Base-by-base conservation (phyloP, 2,888 invertebrate species). In the Zygaena filipendulae region DNA sequence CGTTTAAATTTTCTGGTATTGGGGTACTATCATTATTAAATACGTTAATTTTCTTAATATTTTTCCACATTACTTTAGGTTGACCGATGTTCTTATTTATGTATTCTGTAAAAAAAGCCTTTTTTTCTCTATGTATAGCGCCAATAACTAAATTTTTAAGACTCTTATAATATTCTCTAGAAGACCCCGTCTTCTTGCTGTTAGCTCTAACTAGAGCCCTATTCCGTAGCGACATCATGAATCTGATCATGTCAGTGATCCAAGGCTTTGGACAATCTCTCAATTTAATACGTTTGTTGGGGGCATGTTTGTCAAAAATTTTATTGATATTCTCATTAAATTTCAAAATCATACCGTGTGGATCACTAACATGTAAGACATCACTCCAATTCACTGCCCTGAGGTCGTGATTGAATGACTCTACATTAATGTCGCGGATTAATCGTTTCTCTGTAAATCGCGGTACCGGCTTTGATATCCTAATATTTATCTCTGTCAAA, bases 211-310 rank as follows among this genome's bases (percentile, higher is more conserved):
- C n/a, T n/a, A 31, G 13, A 0, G 39, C 40, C 3, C 25, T 25
- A 23, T 42, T 31, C 3, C 36, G 23, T 13, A 39, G 14, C 5
- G 11, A 21, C 38, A 40, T 44, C 33, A 42, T 42, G 6, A 28
- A 25, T 29, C 25, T 36, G 5, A 40, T 20, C 7, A 26, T 39
- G 11, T 36, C 24, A 1, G 39, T 43, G 1, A 43, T 30, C 39
- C 41, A 41, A 1, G 41, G 41, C 2, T 18, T 28, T 3, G 34
- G 27, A 5, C 27, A 29, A 2, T 25, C n/a, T 2, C 24, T 36
- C 3, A 40, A n/a, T 3, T 9, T 13, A 9, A 27, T 5, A 13
- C 9, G 29, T 4, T 8, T 29, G 0, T 36, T 3, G 3, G 40
- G 43, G 1, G 43, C 38, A 21, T 43, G 39, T 3, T 21, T 18